Conservation (phyloP, 2,888 invertebrate species). For the Adela reaumurella region DNA sequence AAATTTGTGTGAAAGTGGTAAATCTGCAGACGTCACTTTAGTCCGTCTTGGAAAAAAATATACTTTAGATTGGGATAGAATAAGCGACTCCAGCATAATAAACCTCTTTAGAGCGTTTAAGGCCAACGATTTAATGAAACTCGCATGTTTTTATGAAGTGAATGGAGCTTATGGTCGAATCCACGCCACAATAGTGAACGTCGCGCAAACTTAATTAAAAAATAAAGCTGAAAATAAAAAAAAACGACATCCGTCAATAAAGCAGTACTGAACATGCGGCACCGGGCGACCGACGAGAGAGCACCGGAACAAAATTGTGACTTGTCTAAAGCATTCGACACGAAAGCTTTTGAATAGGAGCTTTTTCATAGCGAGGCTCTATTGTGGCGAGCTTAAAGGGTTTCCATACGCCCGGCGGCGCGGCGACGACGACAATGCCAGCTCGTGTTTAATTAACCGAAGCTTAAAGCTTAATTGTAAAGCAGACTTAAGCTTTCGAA, state of each 20-base stretch:
- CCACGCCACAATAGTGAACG: not conserved
- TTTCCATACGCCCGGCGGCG: slow-evolving; percentile 16
- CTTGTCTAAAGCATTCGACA: not conserved
- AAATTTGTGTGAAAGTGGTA: no score
- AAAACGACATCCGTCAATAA: slow-evolving; percentile 25
- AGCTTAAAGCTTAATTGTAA: slow-evolving; percentile 51
- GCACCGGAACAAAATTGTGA: not conserved
- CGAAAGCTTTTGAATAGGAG: slow-evolving; percentile 24
- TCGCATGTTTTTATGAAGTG: no score
- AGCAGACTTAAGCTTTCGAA: slow-evolving; percentile 46
- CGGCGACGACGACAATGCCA: slow-evolving; percentile 31
- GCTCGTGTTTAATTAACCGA: slow-evolving; percentile 50
- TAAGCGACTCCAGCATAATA: no score
- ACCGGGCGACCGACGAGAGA: not conserved
- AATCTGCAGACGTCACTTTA: no score
- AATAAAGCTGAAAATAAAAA: slow-evolving; percentile 11
- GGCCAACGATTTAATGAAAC: no score
- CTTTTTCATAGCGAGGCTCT: slow-evolving; percentile 35
- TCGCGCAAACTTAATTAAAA: slow-evolving; percentile 8
- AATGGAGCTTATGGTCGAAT: not conserved
- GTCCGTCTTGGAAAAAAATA: no score
- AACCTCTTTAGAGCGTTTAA: no score
- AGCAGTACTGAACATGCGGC: slow-evolving; percentile 12
- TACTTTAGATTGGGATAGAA: no score
- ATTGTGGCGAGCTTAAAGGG: slow-evolving; percentile 45